Evolutionary conservation across 2,797 vertebrate genomes (phyloP), one percentile per base, ranked within the genome.

Genomic region (Muscicapa comitata): DNA sequence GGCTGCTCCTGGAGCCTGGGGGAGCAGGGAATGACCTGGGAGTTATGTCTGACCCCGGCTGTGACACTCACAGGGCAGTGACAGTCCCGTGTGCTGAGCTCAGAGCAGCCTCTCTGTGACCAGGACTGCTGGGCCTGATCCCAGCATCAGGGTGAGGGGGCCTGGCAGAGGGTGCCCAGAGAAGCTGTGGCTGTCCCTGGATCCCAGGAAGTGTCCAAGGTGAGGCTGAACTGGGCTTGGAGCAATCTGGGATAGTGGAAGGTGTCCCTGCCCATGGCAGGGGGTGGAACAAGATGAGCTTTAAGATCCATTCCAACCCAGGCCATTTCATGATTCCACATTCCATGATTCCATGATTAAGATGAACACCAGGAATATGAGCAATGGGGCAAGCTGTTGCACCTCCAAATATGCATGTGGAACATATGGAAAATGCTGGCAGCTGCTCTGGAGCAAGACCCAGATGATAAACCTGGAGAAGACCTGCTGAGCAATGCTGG

Each of bases 51-150:
- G 0, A 2, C 51, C 26, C 37, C 3, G 19, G 17, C 54, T 65
- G 25, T 4, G 37, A 29, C 8, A 11, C 29, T 38, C 59, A 28
- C 1, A 2, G 24, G 23, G 16, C 37, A 54, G n/a, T 3, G 67
- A 28, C 43, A 35, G 28, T 6, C 79, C 37, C 3, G 9, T 3
- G 19, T 13, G 37, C 67, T 61, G 45, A 37, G 59, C 50, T 23
- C 0, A 0, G 62, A 83, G 61, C 80, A 66, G n/a, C 38, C 47
- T 31, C 51, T 61, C 57, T 42, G 55, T 28, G 54, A 28, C 0
- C 2, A 51, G 31, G 16, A 15, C 2, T 17, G 31, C 75, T 59
- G 67, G 58, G 29, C 7, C 77, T 62, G 35, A 47, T 19, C 9
- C 1, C 73, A 70, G 61, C 40, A 24, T 26, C 35, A 48, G 28